Evolutionary conservation across 2,113 vertebrate genomes (phyloP).

Genomic region (Gallinago media): DNA sequence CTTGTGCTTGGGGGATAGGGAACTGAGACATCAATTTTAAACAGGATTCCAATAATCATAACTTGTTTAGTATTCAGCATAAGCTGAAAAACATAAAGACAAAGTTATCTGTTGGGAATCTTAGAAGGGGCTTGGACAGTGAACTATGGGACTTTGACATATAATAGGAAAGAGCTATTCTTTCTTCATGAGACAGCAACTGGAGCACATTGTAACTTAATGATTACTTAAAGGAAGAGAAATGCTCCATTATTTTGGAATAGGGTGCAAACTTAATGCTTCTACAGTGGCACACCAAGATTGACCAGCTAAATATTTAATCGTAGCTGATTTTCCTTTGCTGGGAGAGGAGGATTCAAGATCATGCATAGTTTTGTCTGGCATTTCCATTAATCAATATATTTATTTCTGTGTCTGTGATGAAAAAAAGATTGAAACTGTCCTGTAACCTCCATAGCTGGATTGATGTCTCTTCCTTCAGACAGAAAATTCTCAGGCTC

Average conservation of each 20-base stretch:
- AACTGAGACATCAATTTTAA: not conserved
- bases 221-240: conserved; percentile 32
- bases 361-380: not conserved
- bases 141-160: conserved; percentile 20
- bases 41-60: not conserved
- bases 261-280: not conserved
- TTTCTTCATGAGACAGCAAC: not conserved
- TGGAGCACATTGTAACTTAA: conserved; percentile 1
- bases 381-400: not conserved
- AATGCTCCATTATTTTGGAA: not conserved
- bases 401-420: not conserved
- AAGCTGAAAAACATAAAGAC: not conserved
- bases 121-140: not conserved
- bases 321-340: not conserved
- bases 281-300: not conserved
- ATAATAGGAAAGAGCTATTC: not conserved
- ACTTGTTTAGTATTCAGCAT: not conserved
- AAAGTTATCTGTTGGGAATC: not conserved
- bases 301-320: not conserved
- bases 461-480: not conserved
- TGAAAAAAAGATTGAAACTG: not conserved
- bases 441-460: not conserved
- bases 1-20: not conserved
- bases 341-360: not conserved
- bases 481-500: not conserved